Conservation (phyloP, 2,888 invertebrate genomes). For the Flexamia atlantica region DNA sequence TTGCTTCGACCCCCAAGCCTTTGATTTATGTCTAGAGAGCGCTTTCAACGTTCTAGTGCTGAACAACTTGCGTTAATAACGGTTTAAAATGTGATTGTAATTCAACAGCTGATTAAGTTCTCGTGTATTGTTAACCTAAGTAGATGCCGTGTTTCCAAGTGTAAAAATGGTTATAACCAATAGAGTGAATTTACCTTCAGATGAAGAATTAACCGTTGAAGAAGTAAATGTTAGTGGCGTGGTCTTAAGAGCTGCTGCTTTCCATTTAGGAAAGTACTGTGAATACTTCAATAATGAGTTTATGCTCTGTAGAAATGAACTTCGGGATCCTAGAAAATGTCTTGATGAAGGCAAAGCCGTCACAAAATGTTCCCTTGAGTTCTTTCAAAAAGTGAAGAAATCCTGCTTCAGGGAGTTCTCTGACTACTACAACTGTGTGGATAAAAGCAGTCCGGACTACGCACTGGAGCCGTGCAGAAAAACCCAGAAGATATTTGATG, state of each 20-base stretch:
- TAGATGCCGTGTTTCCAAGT: too few species aligned
- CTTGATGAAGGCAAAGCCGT: slow-evolving; percentile 93
- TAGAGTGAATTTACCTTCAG: slow-evolving; percentile 86
- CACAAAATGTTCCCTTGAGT: slow-evolving; percentile 93
- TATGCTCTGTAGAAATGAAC: slow-evolving; percentile 90
- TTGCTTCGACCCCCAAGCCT: too few species aligned
- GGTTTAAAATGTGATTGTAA: too few species aligned
- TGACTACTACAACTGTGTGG: slow-evolving; percentile 91
- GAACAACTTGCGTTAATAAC: too few species aligned
- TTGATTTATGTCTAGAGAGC: too few species aligned
- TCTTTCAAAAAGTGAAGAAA: slow-evolving; percentile 92
- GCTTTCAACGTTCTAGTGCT: too few species aligned
- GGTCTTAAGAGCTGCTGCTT: slow-evolving; percentile 90
- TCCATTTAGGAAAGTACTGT: slow-evolving; percentile 96
- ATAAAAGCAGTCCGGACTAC: slow-evolving; percentile 86
- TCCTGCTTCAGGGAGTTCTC: slow-evolving; percentile 90
- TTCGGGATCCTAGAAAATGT: slow-evolving; percentile 91
- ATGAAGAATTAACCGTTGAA: slow-evolving; percentile 92
- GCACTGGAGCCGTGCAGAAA: slow-evolving; percentile 84
- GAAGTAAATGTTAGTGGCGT: slow-evolving; percentile 92
- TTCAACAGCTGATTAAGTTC: too few species aligned
- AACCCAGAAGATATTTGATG: slow-evolving; percentile 90
- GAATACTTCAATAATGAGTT: slow-evolving; percentile 94
- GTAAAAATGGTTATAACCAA: slow-evolving; percentile 82
- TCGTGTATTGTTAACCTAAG: too few species aligned